Base-by-base conservation (phyloP, 2,888 invertebrate species). In the Meandrusa payeni region DNA sequence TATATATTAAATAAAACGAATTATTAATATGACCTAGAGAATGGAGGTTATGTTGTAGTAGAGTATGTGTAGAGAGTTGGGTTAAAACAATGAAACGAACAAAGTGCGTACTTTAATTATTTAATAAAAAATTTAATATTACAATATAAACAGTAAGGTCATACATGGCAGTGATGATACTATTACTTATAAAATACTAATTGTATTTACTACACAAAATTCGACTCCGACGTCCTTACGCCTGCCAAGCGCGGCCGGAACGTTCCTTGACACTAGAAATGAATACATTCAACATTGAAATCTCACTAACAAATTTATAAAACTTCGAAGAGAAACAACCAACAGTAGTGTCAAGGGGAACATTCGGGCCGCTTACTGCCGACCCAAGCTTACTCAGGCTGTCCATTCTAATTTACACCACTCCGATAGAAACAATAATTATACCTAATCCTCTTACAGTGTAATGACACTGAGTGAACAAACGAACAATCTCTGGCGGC, bases 141-240 rank as follows among this genome's bases (percentile, higher is more conserved):
- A 85, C 69, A 81, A 74, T 85, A 86, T 79, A 86, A 83, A 86
- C 83, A 81, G 81, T 86, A 87, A 83, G 83, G 85, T 83, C 85
- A 76, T 83, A 86, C 74, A 86, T 86, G 86, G 86, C 86, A 87
- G 86, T 87, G 86, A 81, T 83, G 83, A 79, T 77, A 74, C 65
- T 61, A 69, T 73, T 81, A 79, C 74, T 79, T 82, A 81, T 61
- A 73, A 72, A 68, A 72, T 54, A 65, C 66, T 75, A 73, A 70
- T n/a, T 64, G 67, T 73, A 71, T 70, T 72, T 69, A 64, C 72
- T 76, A 69, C 73, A 76, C 76, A 75, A 64, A 61, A 61, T 61
- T 69, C 66, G 63, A 67, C 63, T 64, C 62, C 66, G 2, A 59
- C 61, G 58, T 59, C 69, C 69, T 52, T 59, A 57, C 48, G 29